Evolutionary conservation across 2,113 vertebrate species (phyloP), one percentile per base, ranked within the genome.

Genomic region (Zosterops borbonicus): DNA sequence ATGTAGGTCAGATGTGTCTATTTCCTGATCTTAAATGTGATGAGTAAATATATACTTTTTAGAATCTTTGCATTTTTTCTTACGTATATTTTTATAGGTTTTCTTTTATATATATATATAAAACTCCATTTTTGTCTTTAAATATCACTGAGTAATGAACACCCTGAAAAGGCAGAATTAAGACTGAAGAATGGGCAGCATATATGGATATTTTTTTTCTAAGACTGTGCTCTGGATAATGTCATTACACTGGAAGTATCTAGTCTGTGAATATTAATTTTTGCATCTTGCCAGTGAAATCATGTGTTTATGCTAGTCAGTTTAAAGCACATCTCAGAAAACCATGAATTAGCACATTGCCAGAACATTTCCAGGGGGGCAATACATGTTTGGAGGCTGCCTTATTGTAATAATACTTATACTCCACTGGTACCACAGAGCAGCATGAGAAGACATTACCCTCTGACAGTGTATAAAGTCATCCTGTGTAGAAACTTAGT

Each of bases 401-500:
- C 11, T 74, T 24, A 27, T 28, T 85, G 24, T 31, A 20, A 14
- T 1, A 74, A 7, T 7, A 49, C 0, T 0, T 28, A 58, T 11
- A 4, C 0, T 17, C 2, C 28, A 4, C 31, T 22, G 3, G 9
- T 15, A 52, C 70, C 31, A 27, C 8, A 55, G 24, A 19, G 14
- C 24, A 50, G 18, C 0, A 1, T 37, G 15, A 89, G 29, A 67
- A 69, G 17, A 17, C 13, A 24, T 52, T 52, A 20, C 6, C 2
- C 14, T 39, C 60, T 50, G 20, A 63, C 25, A 46, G 16, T 1
- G 1, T 24, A 24, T 37, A 31, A 89, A 79, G 23, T 11, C 19
- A 37, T 17, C 11, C 13, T 7, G 4, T 9, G 62, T 22, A 49
- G 28, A 83, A 78, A 49, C 23, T 17, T 28, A 24, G 8, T 2